Base-by-base conservation (phyloP, 1,140 invertebrate species). In the Coelopa frigida region DNA sequence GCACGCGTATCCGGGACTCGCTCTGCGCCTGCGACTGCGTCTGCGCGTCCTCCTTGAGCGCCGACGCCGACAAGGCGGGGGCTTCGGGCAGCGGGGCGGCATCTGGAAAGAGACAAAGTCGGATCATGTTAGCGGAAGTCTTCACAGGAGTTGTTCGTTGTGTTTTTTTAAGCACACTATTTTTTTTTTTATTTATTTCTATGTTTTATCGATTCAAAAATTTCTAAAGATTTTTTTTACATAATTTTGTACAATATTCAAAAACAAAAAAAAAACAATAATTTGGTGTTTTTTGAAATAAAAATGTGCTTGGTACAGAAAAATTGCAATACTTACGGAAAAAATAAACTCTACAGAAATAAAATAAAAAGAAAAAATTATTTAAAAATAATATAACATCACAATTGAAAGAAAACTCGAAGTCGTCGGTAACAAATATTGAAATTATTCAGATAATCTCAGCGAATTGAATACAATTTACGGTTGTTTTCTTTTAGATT, bases 1-100 rank as follows among this genome's bases (percentile, higher is more conserved):
- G 61, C 5, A 68, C 64, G 8, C 64, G 54, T 12, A 68, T 68
- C 20, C 64, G 50, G 21, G 64, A 64, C 46, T 67, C 62, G 12
- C 53, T 57, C 6, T 64, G 55, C 12, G 57, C 46, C 15, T 59
- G 55, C 41, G 15, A 38, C 22, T 38, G 36, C 14, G 36, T 38
- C 4, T 38, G n/a, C n/a, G n/a, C n/a, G n/a, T n/a, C n/a, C n/a
- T n/a, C n/a, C 4, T 33, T 33, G n/a, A 14, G 31, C n/a, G 10
- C n/a, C 8, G 27, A 8, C n/a, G 27, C n/a, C n/a, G 27, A 8
- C n/a, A n/a, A 17, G 17, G 21, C 24, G 17, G 10, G 4, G 7
- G 29, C 12, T 1, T 27, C 43, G 15, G 36, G 10, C 14, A 40
- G 17, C 37, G 31, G 29, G 11, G 24, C 4, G 17, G 35, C 21